phyloP scores from a whole-genome alignment of 2,888 invertebrate genomes.

The Balanococcus diminutus region DNA sequence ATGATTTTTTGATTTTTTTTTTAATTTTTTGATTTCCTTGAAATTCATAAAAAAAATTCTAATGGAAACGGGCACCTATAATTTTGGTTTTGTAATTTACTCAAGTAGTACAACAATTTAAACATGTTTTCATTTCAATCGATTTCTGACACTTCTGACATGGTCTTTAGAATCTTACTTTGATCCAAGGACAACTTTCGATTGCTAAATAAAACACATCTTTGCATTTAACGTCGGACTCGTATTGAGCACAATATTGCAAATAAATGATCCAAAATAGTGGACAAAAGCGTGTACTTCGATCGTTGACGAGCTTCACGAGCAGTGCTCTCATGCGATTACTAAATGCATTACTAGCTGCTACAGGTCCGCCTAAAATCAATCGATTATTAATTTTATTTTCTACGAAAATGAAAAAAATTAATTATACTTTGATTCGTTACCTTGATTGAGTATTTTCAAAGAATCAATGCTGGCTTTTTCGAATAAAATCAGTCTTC shows the following conservation, averaged over 20 bases:
- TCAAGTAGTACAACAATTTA: no score
- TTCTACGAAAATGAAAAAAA: background rate
- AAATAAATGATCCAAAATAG: conserved; percentile 69
- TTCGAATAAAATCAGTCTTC: conserved; percentile 29
- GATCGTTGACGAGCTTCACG: conserved; percentile 56
- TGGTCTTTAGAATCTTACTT: conserved; percentile 64
- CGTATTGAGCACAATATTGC: conserved; percentile 64
- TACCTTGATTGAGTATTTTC: conserved; percentile 27
- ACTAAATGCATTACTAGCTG: background rate
- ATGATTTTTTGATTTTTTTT: no score
- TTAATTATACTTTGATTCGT: background rate
- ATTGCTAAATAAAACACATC: conserved; percentile 66
- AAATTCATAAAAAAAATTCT: no score
- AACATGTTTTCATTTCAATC: no score
- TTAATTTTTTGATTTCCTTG: no score
- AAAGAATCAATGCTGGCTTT: background rate
- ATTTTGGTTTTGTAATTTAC: no score
- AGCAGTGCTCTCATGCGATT: conserved; percentile 55
- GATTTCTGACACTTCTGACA: no score
- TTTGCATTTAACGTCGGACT: conserved; percentile 61
- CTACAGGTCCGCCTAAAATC: background rate
- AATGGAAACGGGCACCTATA: no score
- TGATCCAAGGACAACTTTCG: conserved; percentile 71
- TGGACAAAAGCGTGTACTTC: conserved; percentile 58
- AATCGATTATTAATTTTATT: background rate